A percentile compares a stretch with the other conserved stretches of the same genome.
Evolutionary conservation across 1,140 invertebrate genomes (phyloP).

Genomic region (Halictus rubicundus): DNA sequence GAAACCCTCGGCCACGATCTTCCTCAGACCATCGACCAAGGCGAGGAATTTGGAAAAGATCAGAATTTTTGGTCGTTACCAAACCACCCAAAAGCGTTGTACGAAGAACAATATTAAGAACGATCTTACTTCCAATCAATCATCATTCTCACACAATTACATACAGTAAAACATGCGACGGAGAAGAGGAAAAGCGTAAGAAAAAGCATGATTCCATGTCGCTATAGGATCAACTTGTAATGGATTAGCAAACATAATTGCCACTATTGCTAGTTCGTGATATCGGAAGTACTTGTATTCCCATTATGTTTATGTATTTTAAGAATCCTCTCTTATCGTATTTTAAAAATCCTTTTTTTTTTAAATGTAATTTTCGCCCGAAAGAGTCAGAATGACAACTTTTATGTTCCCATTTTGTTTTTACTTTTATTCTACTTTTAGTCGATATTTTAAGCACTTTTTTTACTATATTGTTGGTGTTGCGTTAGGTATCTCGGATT

Average conservation of each 20-base stretch:
- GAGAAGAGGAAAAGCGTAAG: slow-evolving; percentile 24
- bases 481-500: neutral
- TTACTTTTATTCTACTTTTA: slow-evolving; percentile 2
- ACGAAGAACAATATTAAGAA: slow-evolving; percentile 40
- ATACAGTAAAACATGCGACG: neutral
- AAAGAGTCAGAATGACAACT: neutral
- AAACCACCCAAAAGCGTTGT: slow-evolving; percentile 55
- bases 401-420: slow-evolving; percentile 15
- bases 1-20: slow-evolving; percentile 86
- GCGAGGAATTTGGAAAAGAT: slow-evolving; percentile 84
- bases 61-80: slow-evolving; percentile 82
- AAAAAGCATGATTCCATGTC: too few species aligned
- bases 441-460: slow-evolving; percentile 7
- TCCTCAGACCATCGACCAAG: slow-evolving; percentile 87
- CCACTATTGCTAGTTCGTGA: neutral
- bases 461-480: neutral
- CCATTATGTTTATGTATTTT: neutral
- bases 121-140: slow-evolving; percentile 37
- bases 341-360: neutral
- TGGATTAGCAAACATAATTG: neutral
- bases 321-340: neutral
- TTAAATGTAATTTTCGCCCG: neutral
- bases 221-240: neutral
- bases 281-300: neutral
- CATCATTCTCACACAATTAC: neutral